A percentile compares a stretch with the other conserved stretches of the same genome.
Conservation (phyloP, 2,797 vertebrate genomes). For the Babyrousa celebensis region DNA sequence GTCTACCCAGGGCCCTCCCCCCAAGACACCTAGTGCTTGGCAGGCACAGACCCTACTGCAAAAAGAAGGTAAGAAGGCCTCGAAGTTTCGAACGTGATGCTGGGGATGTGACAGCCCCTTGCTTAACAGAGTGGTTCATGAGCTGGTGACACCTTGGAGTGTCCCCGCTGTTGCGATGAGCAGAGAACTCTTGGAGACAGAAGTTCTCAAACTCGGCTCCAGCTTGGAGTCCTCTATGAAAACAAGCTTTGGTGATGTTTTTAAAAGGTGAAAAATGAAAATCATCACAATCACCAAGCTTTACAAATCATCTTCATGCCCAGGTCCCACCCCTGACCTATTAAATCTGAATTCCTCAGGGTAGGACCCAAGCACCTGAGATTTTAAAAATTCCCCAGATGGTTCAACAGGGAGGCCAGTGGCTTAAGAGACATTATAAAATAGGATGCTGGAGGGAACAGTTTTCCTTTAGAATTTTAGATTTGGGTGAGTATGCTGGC, state of each 20-base stretch:
- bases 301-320: neutral
- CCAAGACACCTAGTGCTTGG: neutral
- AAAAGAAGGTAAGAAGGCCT: neutral
- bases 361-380: neutral
- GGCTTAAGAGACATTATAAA: neutral
- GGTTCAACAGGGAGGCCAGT: neutral
- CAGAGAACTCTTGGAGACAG: neutral
- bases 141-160: neutral
- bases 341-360: neutral
- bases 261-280: neutral
- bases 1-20: constrained; percentile 31
- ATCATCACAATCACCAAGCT: neutral
- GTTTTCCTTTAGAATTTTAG: neutral
- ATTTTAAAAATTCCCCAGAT: neutral
- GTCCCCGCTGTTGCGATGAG: neutral
- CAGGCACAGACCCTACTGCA: neutral
- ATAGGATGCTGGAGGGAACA: neutral
- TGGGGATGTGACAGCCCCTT: fast-evolving
- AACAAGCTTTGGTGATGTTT: neutral
- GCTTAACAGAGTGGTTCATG: neutral
- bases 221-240: neutral
- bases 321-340: neutral
- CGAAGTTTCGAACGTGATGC: neutral
- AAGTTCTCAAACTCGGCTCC: neutral
- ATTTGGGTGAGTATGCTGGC: neutral